Evolutionary conservation across 1,140 invertebrate genomes (phyloP).

Genomic region (Rhopalosiphum padi): DNA sequence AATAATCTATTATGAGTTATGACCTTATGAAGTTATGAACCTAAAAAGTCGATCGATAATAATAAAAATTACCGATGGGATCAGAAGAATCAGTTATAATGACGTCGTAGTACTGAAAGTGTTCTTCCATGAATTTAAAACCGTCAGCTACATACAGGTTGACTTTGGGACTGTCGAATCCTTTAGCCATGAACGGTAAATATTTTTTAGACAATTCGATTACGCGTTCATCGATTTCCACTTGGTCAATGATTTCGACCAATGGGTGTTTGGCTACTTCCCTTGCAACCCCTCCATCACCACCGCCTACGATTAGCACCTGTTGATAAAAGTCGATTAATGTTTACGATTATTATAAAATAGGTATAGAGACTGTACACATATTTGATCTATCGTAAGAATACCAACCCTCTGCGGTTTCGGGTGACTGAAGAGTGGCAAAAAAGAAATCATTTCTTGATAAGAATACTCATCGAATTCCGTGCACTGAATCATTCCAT

Average conservation of each 20-base stretch:
- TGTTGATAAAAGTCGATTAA: conserved; percentile 60
- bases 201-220: conserved; percentile 91
- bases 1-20: too few species aligned
- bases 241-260: conserved; percentile 87
- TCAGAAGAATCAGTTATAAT: conserved; percentile 99
- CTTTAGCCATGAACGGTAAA: conserved; percentile 88
- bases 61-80: conserved; percentile 74
- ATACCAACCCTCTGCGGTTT: conserved; percentile 82
- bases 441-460: conserved; percentile 97
- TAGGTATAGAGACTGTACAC: background rate
- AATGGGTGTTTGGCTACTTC: conserved; percentile 93
- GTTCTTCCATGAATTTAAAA: conserved; percentile 91
- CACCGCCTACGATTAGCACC: conserved; percentile 94
- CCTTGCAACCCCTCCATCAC: conserved; percentile 94
- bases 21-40: too few species aligned
- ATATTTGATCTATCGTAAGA: background rate
- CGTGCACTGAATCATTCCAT: conserved; percentile 97
- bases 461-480: conserved; percentile 97
- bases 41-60: too few species aligned
- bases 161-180: conserved; percentile 85
- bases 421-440: conserved; percentile 90
- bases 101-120: conserved; percentile 89
- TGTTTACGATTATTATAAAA: background rate
- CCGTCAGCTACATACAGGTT: conserved; percentile 89
- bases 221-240: conserved; percentile 94